Conservation (phyloP, 2,113 vertebrate species). For the Alethe diademata region DNA sequence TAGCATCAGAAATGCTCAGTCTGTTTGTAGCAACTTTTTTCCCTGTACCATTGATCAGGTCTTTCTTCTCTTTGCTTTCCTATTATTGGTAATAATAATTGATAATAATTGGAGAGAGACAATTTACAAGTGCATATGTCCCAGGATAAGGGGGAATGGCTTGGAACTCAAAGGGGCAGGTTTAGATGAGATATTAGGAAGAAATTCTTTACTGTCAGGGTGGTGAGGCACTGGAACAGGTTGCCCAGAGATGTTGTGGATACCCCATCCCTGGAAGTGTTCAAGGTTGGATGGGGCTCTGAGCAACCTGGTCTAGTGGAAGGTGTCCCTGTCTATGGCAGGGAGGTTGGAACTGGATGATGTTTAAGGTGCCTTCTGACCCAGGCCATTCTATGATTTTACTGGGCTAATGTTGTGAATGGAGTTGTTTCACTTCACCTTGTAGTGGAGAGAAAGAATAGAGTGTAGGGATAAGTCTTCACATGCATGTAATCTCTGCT, state of each 20-base stretch:
- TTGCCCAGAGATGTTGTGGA: background rate
- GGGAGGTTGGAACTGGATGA: background rate
- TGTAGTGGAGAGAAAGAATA: background rate
- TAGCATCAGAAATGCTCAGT: background rate
- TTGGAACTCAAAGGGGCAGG: background rate
- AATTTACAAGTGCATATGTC: background rate
- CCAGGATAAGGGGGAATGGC: background rate
- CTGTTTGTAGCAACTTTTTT: background rate
- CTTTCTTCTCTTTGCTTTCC: background rate
- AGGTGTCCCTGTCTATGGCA: background rate
- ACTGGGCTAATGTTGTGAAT: background rate
- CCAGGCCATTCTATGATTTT: background rate
- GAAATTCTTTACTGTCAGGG: background rate
- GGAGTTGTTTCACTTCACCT: background rate
- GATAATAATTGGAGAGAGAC: background rate
- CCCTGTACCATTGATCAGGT: rapidly evolving
- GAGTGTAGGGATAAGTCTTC: background rate
- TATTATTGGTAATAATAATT: background rate
- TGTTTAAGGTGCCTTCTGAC: background rate
- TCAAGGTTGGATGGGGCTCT: background rate
- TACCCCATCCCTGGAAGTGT: background rate
- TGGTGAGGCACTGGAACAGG: background rate
- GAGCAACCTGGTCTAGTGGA: background rate
- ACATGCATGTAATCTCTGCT: background rate
- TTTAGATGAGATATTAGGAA: background rate